A percentile compares a stretch with the other conserved stretches of the same genome.
Evolutionary conservation across 2,113 vertebrate genomes (phyloP).

Genomic region (Myrmophylax atrothorax): DNA sequence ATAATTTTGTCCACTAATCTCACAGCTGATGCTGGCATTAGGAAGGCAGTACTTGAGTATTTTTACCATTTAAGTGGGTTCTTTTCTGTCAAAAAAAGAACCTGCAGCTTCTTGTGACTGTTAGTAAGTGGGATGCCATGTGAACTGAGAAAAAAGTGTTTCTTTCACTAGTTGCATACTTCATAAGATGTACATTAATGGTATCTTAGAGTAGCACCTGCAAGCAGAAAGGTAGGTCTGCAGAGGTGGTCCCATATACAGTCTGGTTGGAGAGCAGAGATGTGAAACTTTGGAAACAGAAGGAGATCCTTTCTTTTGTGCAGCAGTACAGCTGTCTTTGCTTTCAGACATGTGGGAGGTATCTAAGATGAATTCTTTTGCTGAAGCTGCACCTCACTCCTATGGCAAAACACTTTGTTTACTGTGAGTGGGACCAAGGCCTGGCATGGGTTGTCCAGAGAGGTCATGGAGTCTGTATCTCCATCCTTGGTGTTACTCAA

Average conservation of each 20-base stretch:
- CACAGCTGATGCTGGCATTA: neutral
- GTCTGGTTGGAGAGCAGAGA: neutral
- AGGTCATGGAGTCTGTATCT: neutral
- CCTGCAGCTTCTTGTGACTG: neutral
- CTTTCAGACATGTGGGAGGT: neutral
- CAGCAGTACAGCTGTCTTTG: neutral
- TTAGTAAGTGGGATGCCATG: neutral
- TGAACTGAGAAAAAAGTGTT: neutral
- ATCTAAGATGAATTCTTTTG: neutral
- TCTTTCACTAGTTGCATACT: rapidly evolving
- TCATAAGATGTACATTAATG: neutral
- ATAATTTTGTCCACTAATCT: rapidly evolving
- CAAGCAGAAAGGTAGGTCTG: neutral
- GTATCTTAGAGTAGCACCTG: neutral
- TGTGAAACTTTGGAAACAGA: neutral
- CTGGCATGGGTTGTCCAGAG: neutral
- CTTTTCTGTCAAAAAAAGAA: neutral
- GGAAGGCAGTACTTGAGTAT: neutral
- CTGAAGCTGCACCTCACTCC: neutral
- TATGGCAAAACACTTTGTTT: neutral
- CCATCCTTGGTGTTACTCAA: neutral
- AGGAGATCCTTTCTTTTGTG: neutral
- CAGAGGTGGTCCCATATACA: rapidly evolving
- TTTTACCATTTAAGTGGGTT: neutral
- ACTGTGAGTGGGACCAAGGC: neutral